Evolutionary conservation across 2,797 vertebrate species (phyloP).

Genomic region (Momotus momota): DNA sequence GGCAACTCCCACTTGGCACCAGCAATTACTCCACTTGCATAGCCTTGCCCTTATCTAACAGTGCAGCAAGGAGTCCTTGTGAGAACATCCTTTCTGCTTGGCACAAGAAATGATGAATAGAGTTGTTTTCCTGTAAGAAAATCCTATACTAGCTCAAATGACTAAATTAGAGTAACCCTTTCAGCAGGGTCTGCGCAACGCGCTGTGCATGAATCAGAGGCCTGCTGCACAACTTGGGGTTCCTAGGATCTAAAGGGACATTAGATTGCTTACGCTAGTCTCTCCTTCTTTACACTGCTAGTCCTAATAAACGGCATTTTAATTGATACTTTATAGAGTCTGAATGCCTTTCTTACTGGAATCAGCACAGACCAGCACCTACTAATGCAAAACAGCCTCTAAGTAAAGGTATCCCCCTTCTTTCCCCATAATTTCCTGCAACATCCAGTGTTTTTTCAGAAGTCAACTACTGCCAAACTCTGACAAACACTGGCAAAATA

Average conservation of each 20-base stretch:
- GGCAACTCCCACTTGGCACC: background rate
- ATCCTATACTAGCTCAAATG: background rate
- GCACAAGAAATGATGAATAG: background rate
- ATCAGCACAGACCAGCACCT: background rate
- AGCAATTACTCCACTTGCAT: background rate
- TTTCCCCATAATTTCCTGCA: background rate
- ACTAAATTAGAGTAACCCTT: background rate
- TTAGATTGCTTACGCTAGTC: background rate
- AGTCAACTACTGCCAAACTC: background rate
- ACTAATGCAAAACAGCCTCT: background rate
- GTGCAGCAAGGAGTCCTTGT: background rate
- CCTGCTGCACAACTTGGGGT: background rate
- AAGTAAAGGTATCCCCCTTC: background rate
- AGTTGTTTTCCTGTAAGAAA: background rate
- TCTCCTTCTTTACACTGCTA: background rate
- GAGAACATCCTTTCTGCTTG: background rate
- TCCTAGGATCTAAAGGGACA: background rate
- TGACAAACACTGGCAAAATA: background rate
- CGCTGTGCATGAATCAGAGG: rapidly evolving
- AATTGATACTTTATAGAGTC: background rate
- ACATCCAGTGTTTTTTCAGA: background rate
- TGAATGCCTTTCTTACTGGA: background rate
- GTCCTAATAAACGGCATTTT: background rate
- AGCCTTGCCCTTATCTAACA: background rate
- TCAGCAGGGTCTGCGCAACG: rapidly evolving